A percentile compares a stretch with the other conserved stretches of the same genome.
phyloP scores from a whole-genome alignment of 2,888 invertebrate genomes.

The Norana najaformis region DNA sequence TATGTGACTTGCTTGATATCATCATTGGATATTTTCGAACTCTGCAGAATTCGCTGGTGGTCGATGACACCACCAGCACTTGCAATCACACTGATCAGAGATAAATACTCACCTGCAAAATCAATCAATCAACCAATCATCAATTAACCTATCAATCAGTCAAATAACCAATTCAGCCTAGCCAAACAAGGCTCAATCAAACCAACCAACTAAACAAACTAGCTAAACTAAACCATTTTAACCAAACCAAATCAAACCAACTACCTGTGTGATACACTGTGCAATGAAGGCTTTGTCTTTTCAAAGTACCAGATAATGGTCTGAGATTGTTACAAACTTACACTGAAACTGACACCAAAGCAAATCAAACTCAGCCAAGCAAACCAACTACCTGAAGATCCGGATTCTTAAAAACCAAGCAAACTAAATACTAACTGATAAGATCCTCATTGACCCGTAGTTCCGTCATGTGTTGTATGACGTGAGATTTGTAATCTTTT shows the following conservation, averaged over 20 bases:
- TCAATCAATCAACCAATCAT: neutral
- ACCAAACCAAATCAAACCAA: neutral
- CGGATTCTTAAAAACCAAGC: neutral
- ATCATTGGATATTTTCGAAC: constrained; percentile 22
- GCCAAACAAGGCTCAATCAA: neutral
- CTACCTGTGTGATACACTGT: neutral
- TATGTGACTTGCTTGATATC: constrained; percentile 8
- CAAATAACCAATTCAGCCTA: neutral
- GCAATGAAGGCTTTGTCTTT: neutral
- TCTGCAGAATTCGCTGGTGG: constrained; percentile 22
- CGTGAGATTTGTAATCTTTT: constrained; percentile 24
- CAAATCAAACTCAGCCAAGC: neutral
- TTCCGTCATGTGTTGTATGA: constrained; percentile 22
- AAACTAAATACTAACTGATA: constrained; percentile 18
- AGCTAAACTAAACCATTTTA: neutral
- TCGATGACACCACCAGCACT: constrained; percentile 20
- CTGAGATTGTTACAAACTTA: neutral
- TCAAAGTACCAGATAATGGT: neutral
- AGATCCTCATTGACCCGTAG: neutral
- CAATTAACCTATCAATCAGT: neutral
- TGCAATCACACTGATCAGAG: constrained; percentile 18
- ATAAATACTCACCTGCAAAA: constrained; percentile 3
- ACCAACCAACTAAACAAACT: neutral
- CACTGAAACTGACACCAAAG: neutral
- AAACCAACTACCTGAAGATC: neutral